Evolutionary conservation across 2,113 vertebrate species (phyloP).

Genomic region (Myotis lucifugus): DNA sequence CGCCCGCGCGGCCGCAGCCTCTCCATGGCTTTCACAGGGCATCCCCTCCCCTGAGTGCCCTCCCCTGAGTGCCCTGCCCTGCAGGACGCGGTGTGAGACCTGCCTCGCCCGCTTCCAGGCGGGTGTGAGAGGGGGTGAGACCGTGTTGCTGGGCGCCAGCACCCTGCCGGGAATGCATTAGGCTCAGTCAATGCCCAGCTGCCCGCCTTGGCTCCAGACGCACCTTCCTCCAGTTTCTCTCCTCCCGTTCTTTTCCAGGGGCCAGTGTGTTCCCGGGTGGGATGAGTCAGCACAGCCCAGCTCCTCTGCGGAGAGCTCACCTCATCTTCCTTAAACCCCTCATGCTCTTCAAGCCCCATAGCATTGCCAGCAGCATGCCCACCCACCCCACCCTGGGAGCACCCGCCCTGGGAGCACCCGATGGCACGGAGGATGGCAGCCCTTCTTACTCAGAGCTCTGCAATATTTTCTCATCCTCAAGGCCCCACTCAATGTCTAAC

Average conservation of each 20-base stretch:
- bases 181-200: background rate
- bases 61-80: background rate
- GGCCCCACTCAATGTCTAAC: no score
- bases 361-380: background rate
- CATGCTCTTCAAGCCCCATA: background rate
- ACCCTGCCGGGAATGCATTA: background rate
- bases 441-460: background rate
- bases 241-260: background rate
- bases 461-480: background rate
- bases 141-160: background rate
- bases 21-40: background rate
- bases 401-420: no score
- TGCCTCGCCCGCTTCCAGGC: background rate
- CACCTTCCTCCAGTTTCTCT: background rate
- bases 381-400: background rate
- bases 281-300: constrained; percentile 21
- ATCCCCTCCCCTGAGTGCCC: background rate
- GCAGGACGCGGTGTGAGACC: background rate
- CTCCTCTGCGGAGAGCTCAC: background rate
- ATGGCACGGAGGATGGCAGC: accelerated
- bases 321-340: background rate
- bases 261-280: background rate
- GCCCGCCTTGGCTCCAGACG: background rate
- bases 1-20: background rate
- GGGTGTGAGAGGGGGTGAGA: background rate